A percentile compares a stretch with the other conserved stretches of the same genome.
These are phyloP conservation scores for Meghimatium bilineatum DNA, from an alignment of 2,888 invertebrate species.

Conservation along the genomic window DNA sequence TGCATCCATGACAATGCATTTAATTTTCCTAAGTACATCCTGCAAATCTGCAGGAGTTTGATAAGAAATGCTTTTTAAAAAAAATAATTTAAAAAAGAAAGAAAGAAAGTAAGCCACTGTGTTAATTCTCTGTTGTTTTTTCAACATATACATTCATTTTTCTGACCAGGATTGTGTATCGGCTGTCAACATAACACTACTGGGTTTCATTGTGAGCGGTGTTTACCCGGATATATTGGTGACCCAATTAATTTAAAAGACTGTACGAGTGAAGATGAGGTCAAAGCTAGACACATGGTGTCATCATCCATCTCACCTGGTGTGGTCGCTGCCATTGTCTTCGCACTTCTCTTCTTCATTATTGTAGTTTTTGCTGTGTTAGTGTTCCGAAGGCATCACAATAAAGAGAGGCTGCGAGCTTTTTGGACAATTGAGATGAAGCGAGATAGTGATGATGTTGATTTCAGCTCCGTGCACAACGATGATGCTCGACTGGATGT, in stretches of 20 bases:
- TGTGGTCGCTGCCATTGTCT: slow-evolving; percentile 57
- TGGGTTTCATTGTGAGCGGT: slow-evolving; percentile 69
- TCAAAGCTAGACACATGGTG: neutral
- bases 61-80: too few relatives aligned
- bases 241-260: slow-evolving; percentile 59
- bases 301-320: slow-evolving; percentile 12
- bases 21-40: too few relatives aligned
- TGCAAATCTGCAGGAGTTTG: too few relatives aligned
- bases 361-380: slow-evolving; percentile 59
- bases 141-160: neutral
- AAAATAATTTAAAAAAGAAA: too few relatives aligned
- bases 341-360: slow-evolving; percentile 55
- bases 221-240: slow-evolving; percentile 63
- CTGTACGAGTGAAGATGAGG: slow-evolving; percentile 56
- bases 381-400: slow-evolving; percentile 58
- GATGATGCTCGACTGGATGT: slow-evolving; percentile 58
- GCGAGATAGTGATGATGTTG: slow-evolving; percentile 70
- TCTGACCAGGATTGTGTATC: slow-evolving; percentile 57
- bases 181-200: slow-evolving; percentile 66
- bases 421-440: slow-evolving; percentile 72
- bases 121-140: too few relatives aligned
- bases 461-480: slow-evolving; percentile 66
- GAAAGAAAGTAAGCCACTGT: too few relatives aligned
- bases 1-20: too few relatives aligned
- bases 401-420: slow-evolving; percentile 57